Conservation (phyloP, 2,797 vertebrate species). For the Cyprinella venusta region DNA sequence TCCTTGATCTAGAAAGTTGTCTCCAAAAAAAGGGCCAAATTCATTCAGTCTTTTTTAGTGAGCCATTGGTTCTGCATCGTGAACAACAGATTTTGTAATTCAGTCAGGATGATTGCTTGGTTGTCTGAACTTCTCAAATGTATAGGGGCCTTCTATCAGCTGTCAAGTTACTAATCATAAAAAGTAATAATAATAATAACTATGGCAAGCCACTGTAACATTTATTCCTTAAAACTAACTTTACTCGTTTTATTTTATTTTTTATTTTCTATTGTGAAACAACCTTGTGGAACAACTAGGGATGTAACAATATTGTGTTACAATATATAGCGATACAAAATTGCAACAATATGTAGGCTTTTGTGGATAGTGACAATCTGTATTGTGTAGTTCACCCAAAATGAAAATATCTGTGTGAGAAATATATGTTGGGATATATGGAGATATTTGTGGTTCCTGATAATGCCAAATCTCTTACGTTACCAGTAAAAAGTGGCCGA, state of each 20-base stretch:
- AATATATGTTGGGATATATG: too few relatives aligned
- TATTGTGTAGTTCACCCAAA: too few relatives aligned
- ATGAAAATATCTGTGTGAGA: too few relatives aligned
- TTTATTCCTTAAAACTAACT: not conserved
- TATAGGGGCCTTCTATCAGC: not conserved
- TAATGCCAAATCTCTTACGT: too few relatives aligned
- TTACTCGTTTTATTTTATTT: not conserved
- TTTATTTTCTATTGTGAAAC: not conserved
- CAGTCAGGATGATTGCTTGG: not conserved
- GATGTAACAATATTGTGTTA: too few relatives aligned
- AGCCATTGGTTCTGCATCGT: not conserved
- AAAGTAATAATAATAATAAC: not conserved
- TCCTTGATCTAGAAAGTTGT: conserved; percentile 16
- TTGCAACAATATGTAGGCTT: too few relatives aligned
- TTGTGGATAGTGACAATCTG: too few relatives aligned
- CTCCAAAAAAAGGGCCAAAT: not conserved
- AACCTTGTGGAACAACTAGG: not conserved
- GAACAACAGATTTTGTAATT: not conserved
- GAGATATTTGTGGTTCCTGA: too few relatives aligned
- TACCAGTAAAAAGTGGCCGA: too few relatives aligned
- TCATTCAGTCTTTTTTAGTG: not conserved
- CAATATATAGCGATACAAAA: too few relatives aligned
- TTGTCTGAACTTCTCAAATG: not conserved
- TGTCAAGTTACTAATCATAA: conserved; percentile 7
- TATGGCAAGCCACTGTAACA: not conserved